These are phyloP conservation scores for Furcifer pardalis DNA, from an alignment of 2,797 vertebrate species.

Conservation along the genomic window DNA sequence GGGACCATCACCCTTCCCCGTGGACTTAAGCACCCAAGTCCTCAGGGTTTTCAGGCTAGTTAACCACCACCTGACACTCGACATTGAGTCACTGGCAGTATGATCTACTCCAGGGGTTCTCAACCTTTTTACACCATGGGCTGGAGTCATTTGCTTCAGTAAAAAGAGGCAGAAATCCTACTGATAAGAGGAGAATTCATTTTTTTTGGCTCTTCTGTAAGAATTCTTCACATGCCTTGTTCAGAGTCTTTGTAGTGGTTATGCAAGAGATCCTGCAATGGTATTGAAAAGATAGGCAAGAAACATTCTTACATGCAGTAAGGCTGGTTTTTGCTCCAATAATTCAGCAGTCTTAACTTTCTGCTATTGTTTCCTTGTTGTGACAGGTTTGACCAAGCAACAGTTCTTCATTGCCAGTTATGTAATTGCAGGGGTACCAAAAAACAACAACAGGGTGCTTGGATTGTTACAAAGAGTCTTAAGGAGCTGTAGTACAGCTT, in stretches of 20 bases:
- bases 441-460: neutral
- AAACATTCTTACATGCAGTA: neutral
- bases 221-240: neutral
- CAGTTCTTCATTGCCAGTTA: neutral
- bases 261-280: neutral
- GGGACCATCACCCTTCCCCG: too few relatives aligned
- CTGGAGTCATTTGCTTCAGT: too few relatives aligned
- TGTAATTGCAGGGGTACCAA: neutral
- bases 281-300: neutral
- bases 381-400: neutral
- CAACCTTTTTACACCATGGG: too few relatives aligned
- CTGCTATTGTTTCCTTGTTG: too few relatives aligned
- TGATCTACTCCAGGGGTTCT: too few relatives aligned
- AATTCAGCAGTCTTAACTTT: neutral
- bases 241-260: neutral
- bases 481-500: neutral
- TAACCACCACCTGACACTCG: too few relatives aligned
- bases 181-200: too few relatives aligned
- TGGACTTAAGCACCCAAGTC: too few relatives aligned
- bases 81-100: too few relatives aligned
- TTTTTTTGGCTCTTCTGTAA: too few relatives aligned
- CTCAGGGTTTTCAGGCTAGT: too few relatives aligned
- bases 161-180: too few relatives aligned
- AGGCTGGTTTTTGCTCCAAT: neutral
- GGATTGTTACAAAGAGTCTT: neutral